Percentiles rank a stretch among this genome's conserved stretches.
Conservation (phyloP, 2,888 invertebrate genomes). For the Rhagium mordax region DNA sequence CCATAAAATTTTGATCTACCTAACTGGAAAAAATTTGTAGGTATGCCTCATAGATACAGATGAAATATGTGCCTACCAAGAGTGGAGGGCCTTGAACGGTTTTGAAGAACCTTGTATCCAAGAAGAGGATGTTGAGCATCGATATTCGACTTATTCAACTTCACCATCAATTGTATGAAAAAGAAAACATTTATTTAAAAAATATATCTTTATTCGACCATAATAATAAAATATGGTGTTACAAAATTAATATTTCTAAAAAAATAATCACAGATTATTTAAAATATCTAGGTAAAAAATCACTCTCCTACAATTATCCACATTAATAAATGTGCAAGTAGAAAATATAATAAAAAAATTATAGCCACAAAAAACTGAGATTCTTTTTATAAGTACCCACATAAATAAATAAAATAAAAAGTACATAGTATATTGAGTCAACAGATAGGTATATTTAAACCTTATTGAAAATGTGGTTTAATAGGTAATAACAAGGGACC, state of each 20-base stretch:
- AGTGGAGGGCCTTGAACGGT: background rate
- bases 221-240: background rate
- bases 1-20: no score
- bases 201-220: slow-evolving; percentile 5
- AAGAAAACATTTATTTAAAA: background rate
- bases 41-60: background rate
- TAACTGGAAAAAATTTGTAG: background rate
- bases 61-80: background rate
- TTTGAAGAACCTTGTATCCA: background rate
- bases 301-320: background rate
- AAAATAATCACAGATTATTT: slow-evolving; percentile 12
- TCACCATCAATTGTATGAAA: background rate
- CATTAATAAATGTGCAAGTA: background rate
- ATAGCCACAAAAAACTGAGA: slow-evolving; percentile 12
- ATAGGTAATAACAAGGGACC: no score
- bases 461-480: no score
- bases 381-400: slow-evolving; percentile 3
- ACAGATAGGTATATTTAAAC: background rate
- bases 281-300: background rate
- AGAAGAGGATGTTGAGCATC: background rate
- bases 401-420: background rate
- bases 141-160: background rate
- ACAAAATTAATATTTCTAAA: background rate
- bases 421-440: background rate
- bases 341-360: slow-evolving; percentile 5